phyloP scores from a whole-genome alignment of 2,888 invertebrate genomes.

The Nymphalis polychloros region DNA sequence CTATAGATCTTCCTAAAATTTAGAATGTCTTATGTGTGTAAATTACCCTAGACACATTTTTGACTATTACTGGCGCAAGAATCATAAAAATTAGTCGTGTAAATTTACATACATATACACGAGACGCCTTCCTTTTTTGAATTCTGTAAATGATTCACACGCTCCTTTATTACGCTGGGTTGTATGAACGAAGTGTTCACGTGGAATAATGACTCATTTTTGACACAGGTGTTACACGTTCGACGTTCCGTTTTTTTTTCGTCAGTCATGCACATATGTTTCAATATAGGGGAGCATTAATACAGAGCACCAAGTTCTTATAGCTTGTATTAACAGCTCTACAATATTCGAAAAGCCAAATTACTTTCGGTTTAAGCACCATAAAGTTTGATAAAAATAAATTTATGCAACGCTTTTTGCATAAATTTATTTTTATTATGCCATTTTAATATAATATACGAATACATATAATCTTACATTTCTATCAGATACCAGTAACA shows the following conservation, averaged over 20 bases:
- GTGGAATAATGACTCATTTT: conserved; percentile 52
- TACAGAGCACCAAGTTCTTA: conserved; percentile 7
- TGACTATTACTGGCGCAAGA: too few species aligned
- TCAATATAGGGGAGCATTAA: conserved; percentile 27
- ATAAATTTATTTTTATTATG: too few species aligned
- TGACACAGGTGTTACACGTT: conserved; percentile 48
- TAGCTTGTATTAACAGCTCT: conserved; percentile 9
- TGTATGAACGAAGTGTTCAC: conserved; percentile 42
- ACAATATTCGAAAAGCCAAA: not conserved
- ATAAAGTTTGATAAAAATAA: not conserved
- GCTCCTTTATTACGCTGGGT: conserved; percentile 42
- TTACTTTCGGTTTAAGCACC: not conserved
- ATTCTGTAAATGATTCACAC: conserved; percentile 39
- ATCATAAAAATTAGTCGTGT: too few species aligned
- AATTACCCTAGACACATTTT: too few species aligned
- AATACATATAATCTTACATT: not conserved
- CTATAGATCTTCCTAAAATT: too few species aligned
- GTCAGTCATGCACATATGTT: conserved; percentile 31
- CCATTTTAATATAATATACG: too few species aligned
- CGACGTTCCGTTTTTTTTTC: conserved; percentile 36
- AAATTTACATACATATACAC: too few species aligned
- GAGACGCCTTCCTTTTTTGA: too few species aligned
- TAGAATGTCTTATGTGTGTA: too few species aligned
- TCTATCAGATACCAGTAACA: conserved; percentile 9
- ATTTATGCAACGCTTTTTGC: too few species aligned